Evolutionary conservation across 2,888 invertebrate species (phyloP).

Genomic region (Ichneumoninae sp.): DNA sequence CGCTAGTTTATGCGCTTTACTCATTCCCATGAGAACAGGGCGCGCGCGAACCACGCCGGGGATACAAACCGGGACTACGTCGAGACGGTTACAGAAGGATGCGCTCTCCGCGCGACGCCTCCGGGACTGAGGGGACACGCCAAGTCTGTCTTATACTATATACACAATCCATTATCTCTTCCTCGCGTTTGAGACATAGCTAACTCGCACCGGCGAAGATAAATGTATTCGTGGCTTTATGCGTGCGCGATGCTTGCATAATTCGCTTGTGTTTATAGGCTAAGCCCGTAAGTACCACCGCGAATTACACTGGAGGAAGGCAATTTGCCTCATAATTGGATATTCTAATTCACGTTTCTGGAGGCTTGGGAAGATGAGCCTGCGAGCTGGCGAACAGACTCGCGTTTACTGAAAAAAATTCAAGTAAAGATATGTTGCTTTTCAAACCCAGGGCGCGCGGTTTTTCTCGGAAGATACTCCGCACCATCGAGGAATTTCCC

Average conservation of each 20-base stretch:
- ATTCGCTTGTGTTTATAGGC: constrained; percentile 17
- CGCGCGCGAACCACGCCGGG: constrained; percentile 12
- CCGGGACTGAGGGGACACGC: constrained; percentile 42
- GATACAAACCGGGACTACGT: constrained; percentile 13
- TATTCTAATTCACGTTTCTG: not conserved
- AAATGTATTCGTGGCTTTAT: constrained; percentile 18
- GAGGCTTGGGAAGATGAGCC: not conserved
- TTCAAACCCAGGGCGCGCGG: not conserved
- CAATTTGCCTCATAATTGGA: constrained; percentile 30
- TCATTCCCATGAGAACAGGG: constrained; percentile 12
- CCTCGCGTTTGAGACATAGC: constrained; percentile 12
- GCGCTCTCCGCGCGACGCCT: constrained; percentile 42
- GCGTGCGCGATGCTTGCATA: constrained; percentile 21
- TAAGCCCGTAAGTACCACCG: constrained; percentile 32
- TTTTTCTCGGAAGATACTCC: no score
- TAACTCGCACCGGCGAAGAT: not conserved
- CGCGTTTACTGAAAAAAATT: not conserved
- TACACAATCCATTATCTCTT: constrained; percentile 56
- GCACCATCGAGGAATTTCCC: no score
- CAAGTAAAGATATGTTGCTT: not conserved
- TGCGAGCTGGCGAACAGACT: not conserved
- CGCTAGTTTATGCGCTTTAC: constrained; percentile 53
- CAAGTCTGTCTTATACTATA: constrained; percentile 39
- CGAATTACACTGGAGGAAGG: constrained; percentile 1
- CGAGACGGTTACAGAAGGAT: constrained; percentile 34